Evolutionary conservation across 2,113 vertebrate genomes (phyloP).

Genomic region (Megaptera novaeangliae): DNA sequence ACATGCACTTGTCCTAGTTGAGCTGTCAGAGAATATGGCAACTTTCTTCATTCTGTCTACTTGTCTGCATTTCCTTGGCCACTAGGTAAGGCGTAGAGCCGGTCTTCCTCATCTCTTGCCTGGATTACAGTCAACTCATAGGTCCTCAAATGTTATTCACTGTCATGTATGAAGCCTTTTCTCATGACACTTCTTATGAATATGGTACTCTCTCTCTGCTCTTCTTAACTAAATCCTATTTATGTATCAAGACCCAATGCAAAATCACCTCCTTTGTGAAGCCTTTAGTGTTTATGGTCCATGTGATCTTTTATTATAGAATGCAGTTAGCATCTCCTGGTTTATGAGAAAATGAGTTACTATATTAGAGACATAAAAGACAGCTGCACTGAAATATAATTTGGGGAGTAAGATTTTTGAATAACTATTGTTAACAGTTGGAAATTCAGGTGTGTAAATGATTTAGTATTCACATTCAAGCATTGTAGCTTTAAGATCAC

Average conservation of each 20-base stretch:
- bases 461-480: not conserved
- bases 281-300: not conserved
- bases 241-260: not conserved
- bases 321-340: not conserved
- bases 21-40: not conserved
- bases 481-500: not conserved
- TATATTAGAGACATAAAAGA: not conserved
- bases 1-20: not conserved
- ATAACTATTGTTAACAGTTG: not conserved
- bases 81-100: not conserved
- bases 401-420: constrained; percentile 7
- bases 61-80: not conserved
- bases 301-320: not conserved
- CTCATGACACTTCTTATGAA: not conserved
- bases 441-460: not conserved
- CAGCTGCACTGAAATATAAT: not conserved
- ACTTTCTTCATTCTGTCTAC: not conserved
- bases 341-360: constrained; percentile 23
- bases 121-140: not conserved
- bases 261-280: not conserved
- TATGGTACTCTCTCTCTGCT: not conserved
- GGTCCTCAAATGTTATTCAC: not conserved
- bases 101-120: not conserved
- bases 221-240: not conserved
- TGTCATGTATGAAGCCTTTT: not conserved